Percentiles rank a stretch among this genome's conserved stretches.
These are phyloP conservation scores for Hydrozoanthus gracilis DNA, from an alignment of 92 coral and sea anemone species.

Conservation along the genomic window DNA sequence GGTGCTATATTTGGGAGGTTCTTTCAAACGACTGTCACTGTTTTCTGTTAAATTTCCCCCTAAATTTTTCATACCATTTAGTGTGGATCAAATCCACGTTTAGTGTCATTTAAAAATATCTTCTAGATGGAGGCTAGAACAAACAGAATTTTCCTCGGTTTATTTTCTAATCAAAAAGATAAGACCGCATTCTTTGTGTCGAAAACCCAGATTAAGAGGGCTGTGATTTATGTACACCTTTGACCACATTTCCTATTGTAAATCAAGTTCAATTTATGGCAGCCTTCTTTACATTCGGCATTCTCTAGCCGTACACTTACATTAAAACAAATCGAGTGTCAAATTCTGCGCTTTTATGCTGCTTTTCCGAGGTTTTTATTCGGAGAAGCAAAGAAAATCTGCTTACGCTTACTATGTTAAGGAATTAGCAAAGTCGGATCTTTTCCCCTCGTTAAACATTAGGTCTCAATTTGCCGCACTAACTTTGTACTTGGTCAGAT, in stretches of 20 bases:
- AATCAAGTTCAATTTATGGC: background rate
- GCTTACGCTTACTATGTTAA: background rate
- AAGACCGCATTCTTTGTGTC: constrained; percentile 51
- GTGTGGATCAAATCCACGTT: background rate
- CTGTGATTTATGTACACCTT: constrained; percentile 30
- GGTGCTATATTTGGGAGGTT: constrained; percentile 2
- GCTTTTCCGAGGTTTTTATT: background rate
- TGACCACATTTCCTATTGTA: constrained; percentile 26
- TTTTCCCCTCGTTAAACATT: background rate
- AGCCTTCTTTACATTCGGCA: background rate
- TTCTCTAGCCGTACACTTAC: background rate
- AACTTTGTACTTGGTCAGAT: background rate
- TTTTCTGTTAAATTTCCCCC: background rate
- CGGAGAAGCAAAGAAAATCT: background rate
- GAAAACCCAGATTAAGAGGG: constrained; percentile 43
- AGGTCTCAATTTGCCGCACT: background rate
- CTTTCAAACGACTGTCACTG: background rate
- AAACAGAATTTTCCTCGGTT: constrained; percentile 32
- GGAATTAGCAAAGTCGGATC: background rate
- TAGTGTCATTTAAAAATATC: background rate
- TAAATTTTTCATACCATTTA: background rate
- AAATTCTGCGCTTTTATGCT: background rate
- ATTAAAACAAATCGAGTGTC: background rate
- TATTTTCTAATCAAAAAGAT: constrained; percentile 47
- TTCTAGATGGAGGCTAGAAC: constrained; percentile 11